phyloP scores from a whole-genome alignment of 2,113 vertebrate genomes.

The Tiliqua scincoides region DNA sequence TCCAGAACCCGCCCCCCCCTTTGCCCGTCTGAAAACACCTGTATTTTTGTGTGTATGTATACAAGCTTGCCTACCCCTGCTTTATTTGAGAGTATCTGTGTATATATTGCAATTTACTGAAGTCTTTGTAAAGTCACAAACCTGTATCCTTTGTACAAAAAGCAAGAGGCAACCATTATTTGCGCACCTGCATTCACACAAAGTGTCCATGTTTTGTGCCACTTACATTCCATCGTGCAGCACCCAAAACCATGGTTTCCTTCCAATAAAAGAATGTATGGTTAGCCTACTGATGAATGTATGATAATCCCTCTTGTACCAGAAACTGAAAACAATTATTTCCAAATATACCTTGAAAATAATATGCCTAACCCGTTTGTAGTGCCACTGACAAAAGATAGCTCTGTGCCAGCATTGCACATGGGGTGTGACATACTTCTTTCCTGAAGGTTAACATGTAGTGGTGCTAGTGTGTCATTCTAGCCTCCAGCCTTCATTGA shows the following conservation, averaged over 20 bases:
- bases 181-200: constrained; percentile 40
- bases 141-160: constrained; percentile 16
- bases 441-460: neutral
- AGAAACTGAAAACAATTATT: constrained; percentile 24
- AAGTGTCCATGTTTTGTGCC: constrained; percentile 43
- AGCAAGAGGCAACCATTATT: constrained; percentile 26
- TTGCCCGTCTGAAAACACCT: constrained; percentile 26
- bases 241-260: constrained; percentile 17
- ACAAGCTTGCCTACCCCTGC: constrained; percentile 15
- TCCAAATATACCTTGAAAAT: neutral
- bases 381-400: neutral
- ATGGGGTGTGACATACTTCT: neutral
- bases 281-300: constrained; percentile 55
- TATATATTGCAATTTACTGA: constrained; percentile 8
- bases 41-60: constrained; percentile 23
- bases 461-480: neutral
- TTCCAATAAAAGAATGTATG: constrained; percentile 48
- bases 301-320: constrained; percentile 5
- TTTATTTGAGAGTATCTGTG: constrained; percentile 28
- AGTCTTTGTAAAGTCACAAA: constrained; percentile 27
- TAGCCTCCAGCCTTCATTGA: neutral
- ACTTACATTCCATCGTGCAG: neutral
- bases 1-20: constrained; percentile 20
- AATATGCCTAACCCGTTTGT: neutral
- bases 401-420: neutral